A percentile compares a stretch with the other conserved stretches of the same genome.
Evolutionary conservation across 1,140 invertebrate species (phyloP).

Genomic region (Archegozetes longisetosus): DNA sequence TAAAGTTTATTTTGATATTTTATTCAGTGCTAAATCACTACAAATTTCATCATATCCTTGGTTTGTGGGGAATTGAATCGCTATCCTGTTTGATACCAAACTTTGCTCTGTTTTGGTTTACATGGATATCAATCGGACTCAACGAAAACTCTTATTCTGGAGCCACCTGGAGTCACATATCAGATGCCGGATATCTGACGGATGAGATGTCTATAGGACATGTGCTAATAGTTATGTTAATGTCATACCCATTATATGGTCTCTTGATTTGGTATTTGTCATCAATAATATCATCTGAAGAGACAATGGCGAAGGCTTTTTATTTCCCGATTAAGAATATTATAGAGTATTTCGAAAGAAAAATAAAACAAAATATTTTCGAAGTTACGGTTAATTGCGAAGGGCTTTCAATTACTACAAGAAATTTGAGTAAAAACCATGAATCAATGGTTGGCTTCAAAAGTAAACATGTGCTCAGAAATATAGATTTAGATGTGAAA

Average conservation of each 20-base stretch:
- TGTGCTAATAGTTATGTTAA: background rate
- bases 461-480: background rate
- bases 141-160: background rate
- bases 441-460: background rate
- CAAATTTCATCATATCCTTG: background rate
- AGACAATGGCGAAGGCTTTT: background rate
- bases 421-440: background rate
- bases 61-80: background rate
- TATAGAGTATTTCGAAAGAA: too few species aligned
- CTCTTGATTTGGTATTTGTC: background rate
- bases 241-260: background rate
- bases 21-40: background rate
- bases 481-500: background rate
- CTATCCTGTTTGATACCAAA: background rate
- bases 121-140: background rate
- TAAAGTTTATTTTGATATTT: background rate
- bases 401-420: background rate
- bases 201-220: background rate
- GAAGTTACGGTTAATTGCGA: too few species aligned
- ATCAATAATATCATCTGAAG: background rate
- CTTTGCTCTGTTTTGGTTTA: background rate
- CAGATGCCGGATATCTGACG: background rate
- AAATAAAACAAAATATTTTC: too few species aligned
- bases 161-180: background rate
- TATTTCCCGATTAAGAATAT: background rate